These are phyloP conservation scores for Microtus ochrogaster DNA, from an alignment of 2,113 vertebrate species.

Conservation along the genomic window DNA sequence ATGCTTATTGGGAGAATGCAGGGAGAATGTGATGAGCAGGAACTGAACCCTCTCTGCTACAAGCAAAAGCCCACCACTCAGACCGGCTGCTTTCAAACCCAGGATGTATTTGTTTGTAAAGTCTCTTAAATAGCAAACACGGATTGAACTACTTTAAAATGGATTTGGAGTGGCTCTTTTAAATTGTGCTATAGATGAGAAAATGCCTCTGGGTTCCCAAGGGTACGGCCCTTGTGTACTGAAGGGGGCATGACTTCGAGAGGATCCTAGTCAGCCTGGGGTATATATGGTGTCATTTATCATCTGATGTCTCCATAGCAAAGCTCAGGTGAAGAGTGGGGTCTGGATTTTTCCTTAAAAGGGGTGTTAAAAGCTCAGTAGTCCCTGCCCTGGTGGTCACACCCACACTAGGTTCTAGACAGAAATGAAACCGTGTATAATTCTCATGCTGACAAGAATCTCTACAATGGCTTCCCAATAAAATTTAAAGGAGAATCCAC, in stretches of 20 bases:
- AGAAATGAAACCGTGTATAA: background rate
- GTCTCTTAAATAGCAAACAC: background rate
- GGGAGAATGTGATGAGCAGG: background rate
- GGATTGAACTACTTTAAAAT: background rate
- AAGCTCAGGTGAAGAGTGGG: background rate
- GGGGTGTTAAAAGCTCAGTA: background rate
- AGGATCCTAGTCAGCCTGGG: background rate
- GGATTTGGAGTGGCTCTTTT: background rate
- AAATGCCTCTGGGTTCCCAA: background rate
- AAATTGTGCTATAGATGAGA: background rate
- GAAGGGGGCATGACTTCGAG: background rate
- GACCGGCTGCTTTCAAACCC: background rate
- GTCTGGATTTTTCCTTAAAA: background rate
- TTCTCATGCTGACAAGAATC: background rate
- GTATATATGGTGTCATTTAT: background rate
- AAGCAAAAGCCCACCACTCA: background rate
- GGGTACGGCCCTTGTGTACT: background rate
- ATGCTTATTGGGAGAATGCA: background rate
- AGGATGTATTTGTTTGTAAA: background rate
- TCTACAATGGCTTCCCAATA: conserved; percentile 14
- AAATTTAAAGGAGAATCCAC: background rate
- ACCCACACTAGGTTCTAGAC: background rate
- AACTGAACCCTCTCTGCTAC: background rate
- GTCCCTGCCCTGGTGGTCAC: background rate
- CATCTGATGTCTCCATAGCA: background rate